Percentiles rank a stretch among this genome's conserved stretches.
Conservation (phyloP, 2,888 invertebrate species). For the Piscicola geometra region DNA sequence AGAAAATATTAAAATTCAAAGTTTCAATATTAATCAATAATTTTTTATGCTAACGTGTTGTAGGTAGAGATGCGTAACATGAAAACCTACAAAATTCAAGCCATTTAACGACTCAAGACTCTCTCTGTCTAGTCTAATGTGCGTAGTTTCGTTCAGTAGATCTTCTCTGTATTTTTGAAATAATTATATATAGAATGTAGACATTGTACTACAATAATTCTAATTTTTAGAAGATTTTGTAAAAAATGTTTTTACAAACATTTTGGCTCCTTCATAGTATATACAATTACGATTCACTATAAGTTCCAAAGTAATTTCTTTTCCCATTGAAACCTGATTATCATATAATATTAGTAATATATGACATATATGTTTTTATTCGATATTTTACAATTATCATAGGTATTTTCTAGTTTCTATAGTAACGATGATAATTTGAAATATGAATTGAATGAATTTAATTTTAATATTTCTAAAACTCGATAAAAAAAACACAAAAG, state of each 20-base stretch:
- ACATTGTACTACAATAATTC: too few relatives aligned
- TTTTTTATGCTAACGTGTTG: constrained; percentile 28
- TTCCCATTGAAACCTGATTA: too few relatives aligned
- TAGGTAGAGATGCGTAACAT: constrained; percentile 18
- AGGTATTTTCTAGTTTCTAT: too few relatives aligned
- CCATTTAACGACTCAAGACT: neutral
- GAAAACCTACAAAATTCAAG: neutral
- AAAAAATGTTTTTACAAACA: neutral
- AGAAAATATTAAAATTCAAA: neutral
- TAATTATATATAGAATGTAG: neutral
- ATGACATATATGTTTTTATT: neutral
- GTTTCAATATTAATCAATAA: too few relatives aligned
- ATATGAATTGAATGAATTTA: too few relatives aligned
- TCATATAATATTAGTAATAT: neutral
- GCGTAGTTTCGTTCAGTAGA: neutral
- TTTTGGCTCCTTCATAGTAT: neutral
- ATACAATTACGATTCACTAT: neutral
- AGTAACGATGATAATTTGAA: too few relatives aligned
- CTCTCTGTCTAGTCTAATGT: constrained; percentile 27
- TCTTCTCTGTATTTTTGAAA: neutral
- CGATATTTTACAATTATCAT: too few relatives aligned
- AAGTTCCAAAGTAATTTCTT: constrained; percentile 28
- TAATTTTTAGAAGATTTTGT: too few relatives aligned
- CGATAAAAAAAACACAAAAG: too few relatives aligned
- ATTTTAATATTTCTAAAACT: too few relatives aligned